Conservation (phyloP, 2,888 invertebrate genomes). For the Hemistola chrysoprasaria region DNA sequence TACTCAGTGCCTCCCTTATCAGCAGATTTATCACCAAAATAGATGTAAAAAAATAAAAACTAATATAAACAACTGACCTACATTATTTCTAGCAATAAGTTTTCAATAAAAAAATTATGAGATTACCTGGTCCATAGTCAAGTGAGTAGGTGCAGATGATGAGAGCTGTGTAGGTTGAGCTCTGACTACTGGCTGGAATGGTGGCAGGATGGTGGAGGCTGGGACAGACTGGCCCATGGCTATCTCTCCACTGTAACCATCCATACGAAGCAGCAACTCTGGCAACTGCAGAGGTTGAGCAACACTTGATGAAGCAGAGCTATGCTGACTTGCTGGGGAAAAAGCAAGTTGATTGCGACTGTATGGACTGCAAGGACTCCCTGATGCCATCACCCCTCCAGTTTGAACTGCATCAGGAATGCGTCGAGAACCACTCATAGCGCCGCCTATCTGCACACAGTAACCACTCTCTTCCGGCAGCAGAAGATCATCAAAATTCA, state of each 20-base stretch:
- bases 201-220: constrained; percentile 77
- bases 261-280: constrained; percentile 86
- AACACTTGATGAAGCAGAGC: constrained; percentile 78
- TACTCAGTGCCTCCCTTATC: constrained; percentile 5
- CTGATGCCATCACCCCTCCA: constrained; percentile 49
- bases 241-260: constrained; percentile 79
- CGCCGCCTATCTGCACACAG: constrained; percentile 75
- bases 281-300: constrained; percentile 77
- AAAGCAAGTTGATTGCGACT: constrained; percentile 77
- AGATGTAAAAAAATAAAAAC: no score
- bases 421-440: constrained; percentile 67
- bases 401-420: constrained; percentile 43
- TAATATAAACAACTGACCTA: constrained; percentile 2
- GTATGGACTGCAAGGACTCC: constrained; percentile 80
- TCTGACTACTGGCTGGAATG: constrained; percentile 64
- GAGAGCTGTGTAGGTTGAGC: constrained; percentile 86
- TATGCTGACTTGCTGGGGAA: constrained; percentile 86
- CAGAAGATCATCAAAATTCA: constrained; percentile 92
- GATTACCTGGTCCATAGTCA: constrained; percentile 86
- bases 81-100: neutral
- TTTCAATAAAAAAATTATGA: neutral
- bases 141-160: constrained; percentile 93
- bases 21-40: constrained; percentile 4
- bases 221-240: constrained; percentile 85
- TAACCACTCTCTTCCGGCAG: constrained; percentile 86